Evolutionary conservation across 2,113 vertebrate genomes (phyloP).

Genomic region (Hylia prasina): DNA sequence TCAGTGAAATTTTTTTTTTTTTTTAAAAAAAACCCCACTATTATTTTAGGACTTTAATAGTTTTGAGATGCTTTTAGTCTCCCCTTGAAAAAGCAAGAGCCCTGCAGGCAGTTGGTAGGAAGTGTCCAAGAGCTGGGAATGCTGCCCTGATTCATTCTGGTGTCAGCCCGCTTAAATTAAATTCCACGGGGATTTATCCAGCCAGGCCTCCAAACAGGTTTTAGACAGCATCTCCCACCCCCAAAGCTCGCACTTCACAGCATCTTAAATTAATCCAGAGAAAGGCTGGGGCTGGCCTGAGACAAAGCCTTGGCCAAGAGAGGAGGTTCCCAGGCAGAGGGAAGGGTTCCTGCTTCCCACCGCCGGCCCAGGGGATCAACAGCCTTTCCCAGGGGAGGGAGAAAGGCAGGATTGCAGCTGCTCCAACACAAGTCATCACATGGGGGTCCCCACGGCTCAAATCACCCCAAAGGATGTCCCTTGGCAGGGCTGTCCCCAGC

Average conservation of each 20-base stretch:
- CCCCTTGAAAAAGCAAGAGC: not conserved
- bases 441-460: accelerated
- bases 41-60: not conserved
- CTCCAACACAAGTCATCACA: accelerated
- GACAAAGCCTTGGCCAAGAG: not conserved
- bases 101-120: not conserved
- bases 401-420: not conserved
- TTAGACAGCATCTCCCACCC: not conserved
- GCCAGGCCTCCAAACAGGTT: not conserved
- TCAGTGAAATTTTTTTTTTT: not conserved
- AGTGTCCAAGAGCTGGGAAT: not conserved
- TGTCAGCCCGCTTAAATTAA: slow-evolving; percentile 38
- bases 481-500: not conserved
- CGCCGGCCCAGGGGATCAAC: accelerated
- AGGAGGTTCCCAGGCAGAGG: not conserved
- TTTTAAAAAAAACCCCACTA: not conserved
- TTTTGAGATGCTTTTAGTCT: slow-evolving; percentile 20
- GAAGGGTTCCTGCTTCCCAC: not conserved
- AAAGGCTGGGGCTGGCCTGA: not conserved
- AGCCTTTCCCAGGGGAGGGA: not conserved
- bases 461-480: not conserved
- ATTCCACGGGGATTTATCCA: slow-evolving; percentile 41
- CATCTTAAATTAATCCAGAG: slow-evolving; percentile 11
- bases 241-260: not conserved
- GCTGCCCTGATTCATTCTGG: not conserved